Conservation (phyloP, 2,888 invertebrate genomes). For the Drosophila vallismaia region DNA sequence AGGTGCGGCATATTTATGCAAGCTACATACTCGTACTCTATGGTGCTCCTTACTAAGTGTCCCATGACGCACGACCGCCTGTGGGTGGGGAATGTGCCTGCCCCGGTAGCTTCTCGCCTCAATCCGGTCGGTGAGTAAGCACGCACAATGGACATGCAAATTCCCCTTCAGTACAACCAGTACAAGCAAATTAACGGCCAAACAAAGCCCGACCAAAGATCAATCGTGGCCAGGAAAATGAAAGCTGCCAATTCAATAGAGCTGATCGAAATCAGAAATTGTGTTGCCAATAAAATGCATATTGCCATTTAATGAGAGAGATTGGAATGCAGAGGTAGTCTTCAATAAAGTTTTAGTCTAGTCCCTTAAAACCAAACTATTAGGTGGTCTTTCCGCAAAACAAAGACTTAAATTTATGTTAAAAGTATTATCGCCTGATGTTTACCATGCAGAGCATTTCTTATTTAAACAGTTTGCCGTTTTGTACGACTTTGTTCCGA, state of each 20-base stretch:
- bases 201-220: constrained; percentile 70
- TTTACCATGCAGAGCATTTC: constrained; percentile 46
- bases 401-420: constrained; percentile 51
- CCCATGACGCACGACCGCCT: constrained; percentile 66
- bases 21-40: constrained; percentile 33
- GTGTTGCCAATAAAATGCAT: background rate
- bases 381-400: constrained; percentile 53
- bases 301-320: background rate
- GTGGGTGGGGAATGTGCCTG: too few species aligned
- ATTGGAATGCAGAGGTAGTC: constrained; percentile 1
- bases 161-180: constrained; percentile 45
- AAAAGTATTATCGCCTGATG: constrained; percentile 71
- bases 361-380: constrained; percentile 22
- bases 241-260: constrained; percentile 6
- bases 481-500: constrained; percentile 82
- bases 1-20: constrained; percentile 79
- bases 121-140: constrained; percentile 26
- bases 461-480: constrained; percentile 59
- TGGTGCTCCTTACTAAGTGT: constrained; percentile 1
- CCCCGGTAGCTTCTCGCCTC: too few species aligned
- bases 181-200: constrained; percentile 66
- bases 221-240: constrained; percentile 50
- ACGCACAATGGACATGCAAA: constrained; percentile 72
- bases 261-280: background rate
- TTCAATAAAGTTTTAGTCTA: too few species aligned